Evolutionary conservation across 2,888 invertebrate genomes (phyloP).

Genomic region (Tortrix viridana): DNA sequence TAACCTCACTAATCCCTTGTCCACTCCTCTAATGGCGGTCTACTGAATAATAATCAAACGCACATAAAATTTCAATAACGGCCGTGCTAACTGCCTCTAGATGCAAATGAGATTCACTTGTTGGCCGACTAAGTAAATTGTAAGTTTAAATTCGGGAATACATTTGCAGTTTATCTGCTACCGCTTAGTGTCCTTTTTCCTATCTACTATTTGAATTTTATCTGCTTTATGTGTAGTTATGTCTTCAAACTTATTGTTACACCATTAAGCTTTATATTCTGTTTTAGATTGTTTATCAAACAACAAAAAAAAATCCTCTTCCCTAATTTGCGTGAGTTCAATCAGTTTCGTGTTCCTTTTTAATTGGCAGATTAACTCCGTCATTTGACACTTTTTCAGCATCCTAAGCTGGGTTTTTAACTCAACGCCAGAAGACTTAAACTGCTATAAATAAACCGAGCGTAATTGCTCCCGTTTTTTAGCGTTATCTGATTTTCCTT

Average conservation of each 20-base stretch:
- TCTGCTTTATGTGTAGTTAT: background rate
- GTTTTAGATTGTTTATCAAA: background rate
- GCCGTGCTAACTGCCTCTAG: conserved; percentile 67
- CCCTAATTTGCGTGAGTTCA: conserved; percentile 51
- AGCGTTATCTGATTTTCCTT: conserved; percentile 77
- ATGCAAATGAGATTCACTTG: conserved; percentile 70
- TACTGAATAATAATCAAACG: conserved; percentile 83
- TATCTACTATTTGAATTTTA: background rate
- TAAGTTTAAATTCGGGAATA: conserved; percentile 56
- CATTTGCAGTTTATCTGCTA: conserved; percentile 7
- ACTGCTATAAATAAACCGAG: conserved; percentile 68
- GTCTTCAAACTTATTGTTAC: background rate
- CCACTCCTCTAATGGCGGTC: conserved; percentile 81
- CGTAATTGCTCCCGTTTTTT: conserved; percentile 81
- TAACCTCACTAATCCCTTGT: conserved; percentile 64
- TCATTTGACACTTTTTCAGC: conserved; percentile 68
- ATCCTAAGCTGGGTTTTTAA: conserved; percentile 58
- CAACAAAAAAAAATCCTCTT: conserved; percentile 13
- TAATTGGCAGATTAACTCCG: conserved; percentile 74
- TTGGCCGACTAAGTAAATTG: conserved; percentile 45
- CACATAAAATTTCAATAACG: conserved; percentile 84
- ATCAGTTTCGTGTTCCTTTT: conserved; percentile 60
- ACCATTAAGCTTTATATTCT: background rate
- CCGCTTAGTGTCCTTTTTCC: background rate
- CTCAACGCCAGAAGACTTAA: conserved; percentile 54